Evolutionary conservation across 2,888 invertebrate genomes (phyloP).

Genomic region (Ernsta delagoae): DNA sequence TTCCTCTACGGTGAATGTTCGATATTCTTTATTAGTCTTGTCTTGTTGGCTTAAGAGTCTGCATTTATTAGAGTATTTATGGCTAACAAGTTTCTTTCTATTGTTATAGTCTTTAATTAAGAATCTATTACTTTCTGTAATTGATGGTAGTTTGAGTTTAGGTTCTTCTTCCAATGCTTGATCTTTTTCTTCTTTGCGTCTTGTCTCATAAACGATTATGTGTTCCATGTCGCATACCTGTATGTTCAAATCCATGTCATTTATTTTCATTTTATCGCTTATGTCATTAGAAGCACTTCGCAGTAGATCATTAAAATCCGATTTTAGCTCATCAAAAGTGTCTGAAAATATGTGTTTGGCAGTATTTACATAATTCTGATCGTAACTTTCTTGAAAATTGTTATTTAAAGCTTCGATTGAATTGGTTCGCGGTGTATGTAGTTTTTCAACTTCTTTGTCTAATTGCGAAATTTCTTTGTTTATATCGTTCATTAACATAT

Average conservation of each 20-base stretch:
- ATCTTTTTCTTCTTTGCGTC: conserved; percentile 55
- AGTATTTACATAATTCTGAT: conserved; percentile 13
- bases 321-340: conserved; percentile 67
- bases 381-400: conserved; percentile 35
- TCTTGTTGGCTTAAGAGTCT: conserved; percentile 64
- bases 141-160: conserved; percentile 67
- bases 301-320: conserved; percentile 65
- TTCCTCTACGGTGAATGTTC: conserved; percentile 68
- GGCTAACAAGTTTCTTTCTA: conserved; percentile 59
- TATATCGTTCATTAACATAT: conserved; percentile 56
- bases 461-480: conserved; percentile 49
- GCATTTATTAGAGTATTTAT: conserved; percentile 55
- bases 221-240: conserved; percentile 72
- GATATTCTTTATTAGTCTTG: conserved; percentile 59
- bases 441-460: conserved; percentile 54
- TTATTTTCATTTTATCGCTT: conserved; percentile 42
- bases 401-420: conserved; percentile 68
- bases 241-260: conserved; percentile 46
- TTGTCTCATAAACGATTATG: conserved; percentile 70
- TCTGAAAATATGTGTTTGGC: conserved; percentile 62
- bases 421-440: conserved; percentile 73
- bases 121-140: conserved; percentile 64
- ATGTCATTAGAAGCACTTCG: conserved; percentile 52
- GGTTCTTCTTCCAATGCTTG: conserved; percentile 40
- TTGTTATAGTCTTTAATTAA: conserved; percentile 51